Conservation (phyloP, 2,888 invertebrate species). For the Priocnemis perturbator region DNA sequence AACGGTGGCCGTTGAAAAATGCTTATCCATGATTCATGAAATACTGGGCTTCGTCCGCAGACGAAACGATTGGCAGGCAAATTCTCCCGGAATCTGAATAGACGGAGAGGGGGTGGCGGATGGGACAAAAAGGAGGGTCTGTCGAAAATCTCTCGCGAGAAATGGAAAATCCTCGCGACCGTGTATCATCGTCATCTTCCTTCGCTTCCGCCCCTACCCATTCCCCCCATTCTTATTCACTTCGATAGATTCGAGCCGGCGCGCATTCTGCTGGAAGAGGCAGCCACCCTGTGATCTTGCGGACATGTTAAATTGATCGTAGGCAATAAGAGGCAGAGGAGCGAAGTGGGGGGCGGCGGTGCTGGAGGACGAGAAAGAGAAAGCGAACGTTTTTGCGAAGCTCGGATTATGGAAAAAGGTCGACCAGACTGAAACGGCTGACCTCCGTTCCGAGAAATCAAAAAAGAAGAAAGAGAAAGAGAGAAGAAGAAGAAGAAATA, state of each 20-base stretch:
- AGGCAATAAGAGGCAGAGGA: constrained; percentile 38
- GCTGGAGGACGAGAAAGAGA: neutral
- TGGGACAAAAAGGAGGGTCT: too few species aligned
- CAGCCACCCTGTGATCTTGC: constrained; percentile 44
- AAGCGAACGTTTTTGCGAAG: neutral
- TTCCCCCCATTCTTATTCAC: neutral
- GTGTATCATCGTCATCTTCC: neutral
- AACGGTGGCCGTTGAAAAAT: too few species aligned
- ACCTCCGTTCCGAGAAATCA: constrained; percentile 2
- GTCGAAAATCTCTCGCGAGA: too few species aligned
- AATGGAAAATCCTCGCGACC: too few species aligned
- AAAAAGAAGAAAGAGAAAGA: constrained; percentile 16
- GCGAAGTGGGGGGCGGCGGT: neutral
- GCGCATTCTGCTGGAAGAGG: constrained; percentile 24
- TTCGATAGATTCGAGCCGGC: constrained; percentile 3
- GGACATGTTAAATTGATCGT: constrained; percentile 57
- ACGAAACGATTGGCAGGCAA: too few species aligned
- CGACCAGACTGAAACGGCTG: neutral
- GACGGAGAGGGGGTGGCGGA: too few species aligned
- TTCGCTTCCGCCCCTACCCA: neutral
- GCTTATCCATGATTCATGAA: too few species aligned
- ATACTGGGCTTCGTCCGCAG: too few species aligned
- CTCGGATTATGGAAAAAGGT: neutral
- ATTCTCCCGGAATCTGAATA: too few species aligned
- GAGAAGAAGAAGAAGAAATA: constrained; percentile 25